Evolutionary conservation across 2,797 vertebrate genomes (phyloP), one percentile per base, ranked within the genome.

Genomic region (Setipinna tenuifilis): DNA sequence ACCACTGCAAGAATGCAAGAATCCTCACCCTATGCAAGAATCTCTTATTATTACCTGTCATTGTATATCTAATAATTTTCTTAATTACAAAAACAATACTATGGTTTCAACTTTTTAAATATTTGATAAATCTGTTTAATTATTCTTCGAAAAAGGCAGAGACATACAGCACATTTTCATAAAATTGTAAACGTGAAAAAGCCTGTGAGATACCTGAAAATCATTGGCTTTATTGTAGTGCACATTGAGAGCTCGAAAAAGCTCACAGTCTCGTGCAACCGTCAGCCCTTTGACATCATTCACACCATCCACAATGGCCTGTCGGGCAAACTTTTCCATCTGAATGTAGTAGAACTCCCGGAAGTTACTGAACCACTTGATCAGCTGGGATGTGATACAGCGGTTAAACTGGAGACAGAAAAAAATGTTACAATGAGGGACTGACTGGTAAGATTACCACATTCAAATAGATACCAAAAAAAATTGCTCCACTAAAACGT

Each of bases 321-420:
- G 97, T 3, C 98, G 96, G 58, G 98, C 98, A 88, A 95, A 98
- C 94, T 98, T 99, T 94, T 99, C 98, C 97, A 98, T 98, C 93
- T 99, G 98, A 94, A 99, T 99, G 91, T 99, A 99, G 94, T 98
- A 99, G 93, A 99, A 99, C 93, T 99, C 98, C 10, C 98, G 95
- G 91, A 99, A 99, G 93, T 99, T 99, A 91, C 98, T 99, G 95
- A 99, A 99, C 98, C 98, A 99, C 92, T 99, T 99, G 94, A 98
- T 98, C 90, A 99, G 96, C 96, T 99, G 98, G 41, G 98, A 99
- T 75, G 97, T 99, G 93, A 98, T 96, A 93, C 98, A 98, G 91
- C 98, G 98, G 88, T 97, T 98, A 92, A 99, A 99, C 98, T 99
- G 91, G 82, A 89, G 87, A 90, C 3, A 46, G 28, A 82, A 14